Evolutionary conservation across 1,140 invertebrate species (phyloP), one percentile per base, ranked within the genome.

Genomic region (Ericerus pela): DNA sequence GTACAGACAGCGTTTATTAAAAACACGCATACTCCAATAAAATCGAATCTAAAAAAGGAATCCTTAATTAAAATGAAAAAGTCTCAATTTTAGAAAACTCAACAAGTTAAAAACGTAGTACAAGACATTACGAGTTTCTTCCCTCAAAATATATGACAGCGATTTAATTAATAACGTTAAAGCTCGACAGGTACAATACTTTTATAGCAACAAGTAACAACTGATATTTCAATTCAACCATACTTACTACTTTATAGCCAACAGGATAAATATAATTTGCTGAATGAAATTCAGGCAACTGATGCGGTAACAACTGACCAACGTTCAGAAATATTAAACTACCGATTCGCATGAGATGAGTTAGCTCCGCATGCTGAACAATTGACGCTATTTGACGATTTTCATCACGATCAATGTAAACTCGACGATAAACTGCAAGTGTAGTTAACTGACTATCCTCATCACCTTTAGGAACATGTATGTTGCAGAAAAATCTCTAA

Each of bases 391-490:
- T 85, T 69, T 98, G 92, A 36, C 88, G 78, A 71, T 95, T 93
- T 70, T 99, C 96, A 67, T 99, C 95, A 47, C 96, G 77, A 65
- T 96, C 89, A 8, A 99, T 82, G 69, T 91, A 99, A 20, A 99
- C 94, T 59, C 92, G 75, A 52, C 96, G 77, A 59, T 84, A 84
- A 0, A 96, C 96, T 20, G 89, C 81, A 33, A 96, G 72, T 0
- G 85, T 90, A 11, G 85, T 86, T 28, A 98, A 69, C 68, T 95
- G 80, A 64, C 83, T 85, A 64, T 86, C 85, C 62, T 89, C 88
- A 63, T 88, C 83, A 60, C 78, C 81, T 63, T 85, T 86, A 29
- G 81, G 78, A 33, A 83, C 78, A 70, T 97, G 94, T 36, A 79
- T 77, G 11, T 82, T 76, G 73, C 94, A 99, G 63, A 84, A 88